Base-by-base conservation (phyloP, 2,888 invertebrate species). In the Meandrusa payeni region DNA sequence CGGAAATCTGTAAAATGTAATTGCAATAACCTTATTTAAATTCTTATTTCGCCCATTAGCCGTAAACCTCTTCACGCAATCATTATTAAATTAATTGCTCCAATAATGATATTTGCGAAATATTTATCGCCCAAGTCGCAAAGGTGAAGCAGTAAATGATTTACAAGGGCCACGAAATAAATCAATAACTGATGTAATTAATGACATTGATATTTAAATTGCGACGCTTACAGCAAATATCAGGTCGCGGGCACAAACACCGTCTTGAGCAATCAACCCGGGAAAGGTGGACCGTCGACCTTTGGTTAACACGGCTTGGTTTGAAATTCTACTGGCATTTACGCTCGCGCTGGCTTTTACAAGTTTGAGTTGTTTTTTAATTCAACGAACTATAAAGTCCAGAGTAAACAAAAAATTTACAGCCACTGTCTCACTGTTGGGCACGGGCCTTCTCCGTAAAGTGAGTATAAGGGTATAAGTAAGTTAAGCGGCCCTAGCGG, bases 191-290 rank as follows among this genome's bases (percentile, higher is more conserved):
- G 28, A 20, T 38, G 44, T 39, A 39, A 44, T 44, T 33, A 39
- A 44, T n/a, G 27, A 17, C 27, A 44, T 23, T 44, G 38, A 39
- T 44, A 44, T 44, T 44, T 44, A 39, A 39, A 44, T 33, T 44
- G 44, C 37, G 27, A 33, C 38, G 26, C 7, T 33, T 34, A 36
- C 19, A 7, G 31, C 31, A 38, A 44, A 44, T 44, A 38, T 11
- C 43, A 27, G 33, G 43, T 32, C 43, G 28, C 34, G 10, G 19
- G 23, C 39, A 26, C 32, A 39, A 39, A 44, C 28, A 33, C 11
- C 44, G 23, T 39, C 39, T 44, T 39, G 11, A 39, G 44, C 17
- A 44, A 44, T 28, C 15, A 3, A 2, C 44, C 28, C 6, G 15
- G 39, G 28, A 38, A 38, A 34, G 41, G 34, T 34, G 44, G 33